Evolutionary conservation across 2,888 invertebrate species (phyloP).

Genomic region (Tenodera sinensis): DNA sequence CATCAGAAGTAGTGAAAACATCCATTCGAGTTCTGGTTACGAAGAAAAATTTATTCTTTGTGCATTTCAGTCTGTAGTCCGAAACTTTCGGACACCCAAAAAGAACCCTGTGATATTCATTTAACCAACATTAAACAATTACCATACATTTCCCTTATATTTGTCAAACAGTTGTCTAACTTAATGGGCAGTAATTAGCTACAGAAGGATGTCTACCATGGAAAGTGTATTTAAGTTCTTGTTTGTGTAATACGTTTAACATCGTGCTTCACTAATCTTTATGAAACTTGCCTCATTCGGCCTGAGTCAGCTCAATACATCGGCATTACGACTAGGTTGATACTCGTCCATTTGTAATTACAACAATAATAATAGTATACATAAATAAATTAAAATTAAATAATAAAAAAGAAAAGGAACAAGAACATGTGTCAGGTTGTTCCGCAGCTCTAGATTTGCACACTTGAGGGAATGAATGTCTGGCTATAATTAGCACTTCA

Average conservation of each 20-base stretch:
- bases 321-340: slow-evolving; percentile 26
- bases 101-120: no score
- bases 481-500: not conserved
- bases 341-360: slow-evolving; percentile 26
- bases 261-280: not conserved
- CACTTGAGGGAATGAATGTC: not conserved
- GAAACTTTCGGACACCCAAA: no score
- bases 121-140: no score
- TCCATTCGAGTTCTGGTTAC: no score
- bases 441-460: not conserved
- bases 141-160: no score
- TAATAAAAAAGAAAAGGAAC: not conserved
- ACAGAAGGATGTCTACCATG: not conserved
- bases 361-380: not conserved
- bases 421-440: not conserved
- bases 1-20: no score
- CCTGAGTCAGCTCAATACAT: not conserved
- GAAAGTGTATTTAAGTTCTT: not conserved
- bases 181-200: no score
- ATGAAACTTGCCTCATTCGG: not conserved
- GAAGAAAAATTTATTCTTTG: no score
- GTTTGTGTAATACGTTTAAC: not conserved
- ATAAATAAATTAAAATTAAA: not conserved
- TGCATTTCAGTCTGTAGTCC: no score
- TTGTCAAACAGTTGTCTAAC: no score